Evolutionary conservation across 2,797 vertebrate species (phyloP).

Genomic region (Echeneis naucrates): DNA sequence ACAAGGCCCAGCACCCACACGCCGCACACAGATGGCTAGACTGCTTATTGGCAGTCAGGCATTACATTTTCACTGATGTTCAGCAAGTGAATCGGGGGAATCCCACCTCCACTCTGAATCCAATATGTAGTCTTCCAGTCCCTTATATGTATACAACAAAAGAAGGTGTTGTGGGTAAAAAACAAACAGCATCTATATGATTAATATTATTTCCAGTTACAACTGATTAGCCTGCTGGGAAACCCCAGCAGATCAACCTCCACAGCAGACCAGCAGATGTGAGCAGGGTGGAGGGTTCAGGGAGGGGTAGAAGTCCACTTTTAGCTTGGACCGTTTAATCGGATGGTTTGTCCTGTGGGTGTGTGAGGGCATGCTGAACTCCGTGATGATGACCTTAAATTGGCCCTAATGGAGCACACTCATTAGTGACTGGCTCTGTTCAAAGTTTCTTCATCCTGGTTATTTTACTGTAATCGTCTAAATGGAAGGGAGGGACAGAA

Average conservation of each 20-base stretch:
- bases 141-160: constrained; percentile 16
- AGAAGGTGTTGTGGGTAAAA: no score
- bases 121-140: constrained; percentile 25
- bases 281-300: constrained; percentile 67
- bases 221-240: constrained; percentile 61
- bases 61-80: constrained; percentile 63
- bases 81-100: constrained; percentile 62
- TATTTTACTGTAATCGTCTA: constrained; percentile 77
- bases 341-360: constrained; percentile 67
- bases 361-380: constrained; percentile 75
- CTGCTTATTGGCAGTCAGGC: constrained; percentile 58
- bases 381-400: constrained; percentile 81
- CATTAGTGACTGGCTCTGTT: constrained; percentile 82
- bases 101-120: constrained; percentile 49
- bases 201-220: constrained; percentile 57
- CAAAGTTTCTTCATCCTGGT: constrained; percentile 74
- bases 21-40: constrained; percentile 68
- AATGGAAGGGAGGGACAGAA: constrained; percentile 64
- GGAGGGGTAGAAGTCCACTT: constrained; percentile 68
- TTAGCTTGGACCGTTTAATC: constrained; percentile 64
- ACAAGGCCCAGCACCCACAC: constrained; percentile 55
- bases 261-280: constrained; percentile 71
- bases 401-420: constrained; percentile 82
- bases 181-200: constrained; percentile 40
- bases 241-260: constrained; percentile 54